Percentiles rank a stretch among this genome's conserved stretches.
Evolutionary conservation across 2,888 invertebrate genomes (phyloP).

Genomic region (Xestia ashworthii): DNA sequence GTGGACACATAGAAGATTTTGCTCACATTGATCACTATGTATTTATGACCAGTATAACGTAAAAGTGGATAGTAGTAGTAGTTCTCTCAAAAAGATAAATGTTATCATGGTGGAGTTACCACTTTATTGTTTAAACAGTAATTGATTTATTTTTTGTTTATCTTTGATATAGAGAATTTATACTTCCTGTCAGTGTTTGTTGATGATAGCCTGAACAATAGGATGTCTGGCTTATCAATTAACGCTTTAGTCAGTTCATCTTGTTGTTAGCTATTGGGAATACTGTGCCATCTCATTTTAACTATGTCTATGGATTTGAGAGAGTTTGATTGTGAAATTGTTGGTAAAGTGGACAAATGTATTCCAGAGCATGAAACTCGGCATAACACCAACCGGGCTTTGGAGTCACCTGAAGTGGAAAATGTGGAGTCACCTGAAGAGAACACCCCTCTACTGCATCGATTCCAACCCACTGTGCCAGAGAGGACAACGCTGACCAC

Average conservation of each 20-base stretch:
- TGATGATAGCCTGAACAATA: conserved; percentile 56
- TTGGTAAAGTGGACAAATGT: conserved; percentile 38
- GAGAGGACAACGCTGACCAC: conserved; percentile 69
- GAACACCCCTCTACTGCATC: conserved; percentile 77
- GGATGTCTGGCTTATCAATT: conserved; percentile 51
- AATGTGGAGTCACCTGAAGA: conserved; percentile 64
- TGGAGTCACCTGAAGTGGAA: conserved; percentile 60
- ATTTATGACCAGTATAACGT: not conserved
- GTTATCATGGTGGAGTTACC: conserved; percentile 61
- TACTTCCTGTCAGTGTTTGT: conserved; percentile 55
- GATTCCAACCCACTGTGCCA: conserved; percentile 68
- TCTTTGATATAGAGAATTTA: conserved; percentile 44
- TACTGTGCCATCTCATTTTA: conserved; percentile 7
- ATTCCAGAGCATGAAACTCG: conserved; percentile 82
- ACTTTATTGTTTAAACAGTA: conserved; percentile 62
- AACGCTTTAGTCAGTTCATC: conserved; percentile 49
- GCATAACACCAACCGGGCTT: conserved; percentile 70
- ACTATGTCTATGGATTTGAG: conserved; percentile 49
- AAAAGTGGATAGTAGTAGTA: conserved; percentile 13
- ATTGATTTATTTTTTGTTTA: conserved; percentile 55
- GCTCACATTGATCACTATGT: conserved; percentile 2
- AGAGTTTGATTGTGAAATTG: conserved; percentile 32
- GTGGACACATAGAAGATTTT: conserved; percentile 7
- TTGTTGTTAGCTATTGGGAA: conserved; percentile 27
- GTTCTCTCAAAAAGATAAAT: not conserved